phyloP scores from a whole-genome alignment of 2,113 vertebrate genomes.

The Oryzias celebensis region DNA sequence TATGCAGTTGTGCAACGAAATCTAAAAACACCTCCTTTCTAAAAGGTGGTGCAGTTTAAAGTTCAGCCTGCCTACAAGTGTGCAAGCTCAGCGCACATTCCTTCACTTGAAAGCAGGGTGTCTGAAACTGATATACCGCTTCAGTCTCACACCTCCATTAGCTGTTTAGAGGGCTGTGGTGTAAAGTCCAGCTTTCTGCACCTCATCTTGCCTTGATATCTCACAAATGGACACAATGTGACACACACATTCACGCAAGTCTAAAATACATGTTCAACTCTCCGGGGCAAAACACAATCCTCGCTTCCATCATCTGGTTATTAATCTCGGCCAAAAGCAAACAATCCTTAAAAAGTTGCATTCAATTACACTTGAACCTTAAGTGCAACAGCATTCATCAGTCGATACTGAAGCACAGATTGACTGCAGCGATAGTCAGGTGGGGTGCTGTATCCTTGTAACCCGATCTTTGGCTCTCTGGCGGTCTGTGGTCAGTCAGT shows the following conservation, averaged over 20 bases:
- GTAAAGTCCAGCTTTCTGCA: slow-evolving; percentile 53
- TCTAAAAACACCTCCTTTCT: slow-evolving; percentile 38
- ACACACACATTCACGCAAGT: neutral
- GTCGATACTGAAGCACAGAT: slow-evolving; percentile 49
- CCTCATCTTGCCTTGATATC: slow-evolving; percentile 36
- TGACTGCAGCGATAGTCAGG: slow-evolving; percentile 35
- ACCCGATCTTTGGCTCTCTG: slow-evolving; percentile 51
- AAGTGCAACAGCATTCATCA: slow-evolving; percentile 51
- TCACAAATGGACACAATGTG: neutral
- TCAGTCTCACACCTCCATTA: slow-evolving; percentile 39
- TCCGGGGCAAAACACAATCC: slow-evolving; percentile 30
- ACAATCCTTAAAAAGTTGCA: slow-evolving; percentile 40
- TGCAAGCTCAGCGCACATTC: slow-evolving; percentile 36
- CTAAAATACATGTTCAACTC: neutral
- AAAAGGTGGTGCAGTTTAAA: slow-evolving; percentile 20
- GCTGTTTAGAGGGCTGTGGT: slow-evolving; percentile 23
- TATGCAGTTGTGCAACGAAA: slow-evolving; percentile 18
- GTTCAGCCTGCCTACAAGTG: slow-evolving; percentile 17
- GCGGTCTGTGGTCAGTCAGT: slow-evolving; percentile 39
- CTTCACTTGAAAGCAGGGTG: slow-evolving; percentile 32
- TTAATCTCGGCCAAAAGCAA: slow-evolving; percentile 23
- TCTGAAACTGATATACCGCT: slow-evolving; percentile 47
- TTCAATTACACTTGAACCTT: slow-evolving; percentile 54
- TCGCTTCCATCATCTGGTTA: slow-evolving; percentile 37
- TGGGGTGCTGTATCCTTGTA: slow-evolving; percentile 51